These are phyloP conservation scores for Lasiurus borealis DNA, from an alignment of 2,113 vertebrate species.

Conservation along the genomic window DNA sequence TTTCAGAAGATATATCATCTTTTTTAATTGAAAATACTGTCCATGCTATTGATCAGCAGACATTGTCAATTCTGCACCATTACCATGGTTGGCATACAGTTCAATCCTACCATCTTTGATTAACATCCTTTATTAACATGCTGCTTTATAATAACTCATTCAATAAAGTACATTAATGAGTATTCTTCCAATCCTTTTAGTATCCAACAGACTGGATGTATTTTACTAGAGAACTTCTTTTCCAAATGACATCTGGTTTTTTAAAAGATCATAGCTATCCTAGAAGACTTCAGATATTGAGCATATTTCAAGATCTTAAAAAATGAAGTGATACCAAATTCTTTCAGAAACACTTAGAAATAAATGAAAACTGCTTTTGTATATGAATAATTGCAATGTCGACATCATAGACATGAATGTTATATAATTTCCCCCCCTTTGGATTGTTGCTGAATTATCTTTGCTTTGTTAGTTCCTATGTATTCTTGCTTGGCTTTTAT, in stretches of 20 bases:
- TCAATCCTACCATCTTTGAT: neutral
- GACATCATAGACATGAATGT: neutral
- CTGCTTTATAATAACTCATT: conserved; percentile 13
- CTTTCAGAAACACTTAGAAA: neutral
- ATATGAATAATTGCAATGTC: neutral
- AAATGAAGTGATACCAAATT: conserved; percentile 12
- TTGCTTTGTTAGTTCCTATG: neutral
- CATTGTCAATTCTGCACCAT: neutral
- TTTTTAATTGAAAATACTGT: neutral
- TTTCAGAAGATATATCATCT: conserved; percentile 9
- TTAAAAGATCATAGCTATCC: neutral
- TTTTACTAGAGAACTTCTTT: conserved; percentile 56
- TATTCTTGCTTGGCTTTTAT: conserved; percentile 12
- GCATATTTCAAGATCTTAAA: conserved; percentile 48
- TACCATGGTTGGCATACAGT: neutral
- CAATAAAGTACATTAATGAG: neutral
- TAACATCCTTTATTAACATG: conserved; percentile 8
- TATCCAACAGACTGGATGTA: neutral
- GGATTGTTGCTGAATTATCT: neutral
- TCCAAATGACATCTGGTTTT: conserved; percentile 28
- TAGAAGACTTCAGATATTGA: conserved; percentile 32
- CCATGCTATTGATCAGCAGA: neutral
- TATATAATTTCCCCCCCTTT: neutral
- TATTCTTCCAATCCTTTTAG: neutral
- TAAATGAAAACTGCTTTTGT: neutral